Evolutionary conservation across 2,113 vertebrate genomes (phyloP), one percentile per base, ranked within the genome.

Genomic region (Amazona guildingii): DNA sequence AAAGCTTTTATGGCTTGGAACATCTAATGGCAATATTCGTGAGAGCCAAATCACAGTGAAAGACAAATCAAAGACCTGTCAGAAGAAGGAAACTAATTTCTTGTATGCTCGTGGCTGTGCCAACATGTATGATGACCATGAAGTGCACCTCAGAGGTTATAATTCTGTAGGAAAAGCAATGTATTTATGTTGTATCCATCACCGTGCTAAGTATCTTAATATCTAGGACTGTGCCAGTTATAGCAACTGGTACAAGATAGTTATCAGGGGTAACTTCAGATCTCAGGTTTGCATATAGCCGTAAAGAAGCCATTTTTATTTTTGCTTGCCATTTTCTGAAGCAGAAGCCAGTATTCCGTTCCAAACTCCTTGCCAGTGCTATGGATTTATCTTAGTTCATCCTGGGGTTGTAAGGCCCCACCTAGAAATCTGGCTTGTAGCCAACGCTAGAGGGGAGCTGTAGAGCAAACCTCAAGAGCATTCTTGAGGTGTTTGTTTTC

Each of bases 301-400:
- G 25, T 23, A 73, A 77, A 49, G 85, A 87, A 78, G 10, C 28
- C 10, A n/a, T 61, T 75, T 87, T 83, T 43, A 25, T 20, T 90
- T 61, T 59, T 46, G 7, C 17, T 76, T 82, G 44, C 57, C 25
- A 7, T 86, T 90, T 90, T 90, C 43, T 91, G 91, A 84, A 90
- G 33, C 25, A 41, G 78, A 91, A 94, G 61, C 43, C 54, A 62
- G 16, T 68, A 49, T 41, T 83, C 28, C 35, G 24, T 54, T 95
- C 15, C n/a, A 51, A 83, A 11, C 17, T 70, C 54, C 63, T 66
- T 81, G 35, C 33, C 75, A n/a, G 54, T 51, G 62, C 77, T 82
- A 83, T 57, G 69, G 51, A 44, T 92, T 96, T 94, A 96, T 94
- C 88, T 95, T 89, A 88, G 95, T 94, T 97, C 93, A 97, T 94